Base-by-base conservation (phyloP, 53 echinoderm and acorn worm species). In the Pentamera pediparva region DNA sequence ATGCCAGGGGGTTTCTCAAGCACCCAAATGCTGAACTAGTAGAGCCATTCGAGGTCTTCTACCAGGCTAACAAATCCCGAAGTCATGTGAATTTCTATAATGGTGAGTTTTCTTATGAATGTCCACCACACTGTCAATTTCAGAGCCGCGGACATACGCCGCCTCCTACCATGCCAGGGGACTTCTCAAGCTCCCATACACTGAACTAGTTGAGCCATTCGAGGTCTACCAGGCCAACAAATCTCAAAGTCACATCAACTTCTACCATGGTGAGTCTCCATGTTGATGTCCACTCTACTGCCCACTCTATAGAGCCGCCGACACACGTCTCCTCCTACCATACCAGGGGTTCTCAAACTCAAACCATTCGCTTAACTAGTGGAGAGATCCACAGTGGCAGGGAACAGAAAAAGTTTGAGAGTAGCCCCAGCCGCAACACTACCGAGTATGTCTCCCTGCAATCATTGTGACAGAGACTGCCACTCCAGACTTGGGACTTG, bases 21-120 rank as follows among this genome's bases (percentile, higher is more conserved):
- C 80, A 88, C 9, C 92, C 92, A 2, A 88, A 92, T 56, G 92
- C 92, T 49, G 92, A 92, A 62, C 50, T 92, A 35, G 59, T 82
- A 25, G 92, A 92, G 38, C 88, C 88, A 4, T 92, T 92, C 82
- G 85, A 82, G 45, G 65, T 89, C 39, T 89, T 53, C 81, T 89
- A 69, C 30, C 65, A 89, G 30, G 84, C 65, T 1, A 34, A 69
- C 3, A 59, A 69, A 21, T 51, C 63, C 5, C 78, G 76, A 36
- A 84, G 89, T 33, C 64, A 70, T 19, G 62, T 85, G 9, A 55
- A 76, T 54, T 47, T 85, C 19, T 89, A 89, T 52, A 56, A 69
- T 76, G 89, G 89, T 89, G 49, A 84, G 79, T 32, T 32, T 35
- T 25, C 17, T 2, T 1, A 3, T 61, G 8, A 4, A 2, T 2